Evolutionary conservation across 2,888 invertebrate genomes (phyloP), one percentile per base, ranked within the genome.

Genomic region (Perizoma flavofasciatum): DNA sequence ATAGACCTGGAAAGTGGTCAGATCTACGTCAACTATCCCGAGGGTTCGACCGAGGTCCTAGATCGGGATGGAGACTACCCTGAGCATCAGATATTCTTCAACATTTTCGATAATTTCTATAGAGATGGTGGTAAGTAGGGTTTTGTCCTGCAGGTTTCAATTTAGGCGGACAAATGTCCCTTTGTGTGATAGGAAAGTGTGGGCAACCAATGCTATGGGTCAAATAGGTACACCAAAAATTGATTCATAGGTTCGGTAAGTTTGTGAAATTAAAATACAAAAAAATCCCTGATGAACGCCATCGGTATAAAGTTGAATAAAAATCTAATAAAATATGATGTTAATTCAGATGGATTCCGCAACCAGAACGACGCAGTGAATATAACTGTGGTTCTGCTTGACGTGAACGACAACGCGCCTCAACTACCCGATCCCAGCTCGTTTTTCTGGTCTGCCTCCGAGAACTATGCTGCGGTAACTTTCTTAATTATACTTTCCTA

Each of bases 351-450:
- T 62, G 89, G 89, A 4, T 83, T 85, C 66, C 81, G 84, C 22
- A 89, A 91, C 66, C 83, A 80, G 52, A 77, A 77, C 37, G 61
- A 60, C n/a, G 40, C 49, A 5, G 49, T 61, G 7, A 49, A 81
- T 48, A 78, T 95, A 35, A 77, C 77, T 11, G 89, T 94, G 2
- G 82, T 90, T 0, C 79, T 95, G 6, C 65, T 85, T 34, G 95
- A 95, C 71, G 92, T 94, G 3, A 95, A 95, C 70, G 94, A 95
- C 77, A 93, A 95, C 63, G 88, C 89, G 0, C 95, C 95, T 0
- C 80, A 87, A 65, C 72, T 93, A 69, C 93, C 93, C 0, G 61
- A 70, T 0, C 81, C 82, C 0, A 63, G 70, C 4, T 59, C 72
- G 0, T 73, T 82, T 0, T 62, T 71, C 0, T 91, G 89, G 91